Evolutionary conservation across 37 sponge, comb jelly and placozoan genomes (phyloP).

Genomic region (Aplysina aerophoba): DNA sequence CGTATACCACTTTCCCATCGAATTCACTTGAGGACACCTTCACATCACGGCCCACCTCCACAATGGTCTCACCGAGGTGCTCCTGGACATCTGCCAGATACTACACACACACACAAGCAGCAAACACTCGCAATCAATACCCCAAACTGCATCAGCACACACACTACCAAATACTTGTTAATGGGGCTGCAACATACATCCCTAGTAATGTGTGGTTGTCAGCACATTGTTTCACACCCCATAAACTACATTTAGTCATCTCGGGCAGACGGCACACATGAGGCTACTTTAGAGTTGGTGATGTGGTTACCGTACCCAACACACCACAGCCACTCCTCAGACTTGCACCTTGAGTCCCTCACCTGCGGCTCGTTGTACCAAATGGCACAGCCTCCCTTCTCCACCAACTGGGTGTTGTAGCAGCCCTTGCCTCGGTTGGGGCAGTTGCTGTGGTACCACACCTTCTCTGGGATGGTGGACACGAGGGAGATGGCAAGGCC

Average conservation of each 20-base stretch:
- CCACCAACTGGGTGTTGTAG: slow-evolving; percentile 81
- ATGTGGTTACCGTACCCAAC: too few species aligned
- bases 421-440: slow-evolving; percentile 87
- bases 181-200: too few species aligned
- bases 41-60: slow-evolving; percentile 60
- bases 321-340: not conserved
- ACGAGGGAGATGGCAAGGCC: slow-evolving; percentile 95
- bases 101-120: slow-evolving; percentile 31
- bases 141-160: too few species aligned
- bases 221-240: too few species aligned
- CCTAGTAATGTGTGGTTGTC: too few species aligned
- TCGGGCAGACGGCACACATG: too few species aligned
- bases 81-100: slow-evolving; percentile 80
- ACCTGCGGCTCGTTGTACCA: slow-evolving; percentile 95
- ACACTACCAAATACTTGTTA: too few species aligned
- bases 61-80: slow-evolving; percentile 83
- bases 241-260: too few species aligned
- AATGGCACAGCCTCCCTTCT: slow-evolving; percentile 93
- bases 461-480: slow-evolving; percentile 88
- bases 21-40: slow-evolving; percentile 81
- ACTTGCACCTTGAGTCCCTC: slow-evolving; percentile 39
- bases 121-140: not conserved
- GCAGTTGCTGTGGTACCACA: slow-evolving; percentile 95
- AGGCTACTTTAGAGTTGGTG: too few species aligned
- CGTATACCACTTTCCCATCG: slow-evolving; percentile 94